Percentiles rank a stretch among this genome's conserved stretches.
Evolutionary conservation across 1,140 invertebrate genomes (phyloP).

Genomic region (Pseudobourletiella spinata): DNA sequence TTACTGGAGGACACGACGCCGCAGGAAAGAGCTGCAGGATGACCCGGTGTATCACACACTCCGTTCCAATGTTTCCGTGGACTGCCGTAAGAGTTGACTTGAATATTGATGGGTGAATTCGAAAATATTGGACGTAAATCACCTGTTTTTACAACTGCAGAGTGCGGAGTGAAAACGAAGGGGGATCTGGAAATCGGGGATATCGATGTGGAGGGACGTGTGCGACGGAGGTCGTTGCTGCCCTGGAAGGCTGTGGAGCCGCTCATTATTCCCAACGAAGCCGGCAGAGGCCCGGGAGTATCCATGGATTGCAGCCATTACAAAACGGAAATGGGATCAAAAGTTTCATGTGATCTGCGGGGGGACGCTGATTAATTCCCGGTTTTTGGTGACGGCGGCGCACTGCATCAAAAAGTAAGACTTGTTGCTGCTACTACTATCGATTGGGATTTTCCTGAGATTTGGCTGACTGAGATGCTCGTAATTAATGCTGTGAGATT

Average conservation of each 20-base stretch:
- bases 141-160: background rate
- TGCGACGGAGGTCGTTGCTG: background rate
- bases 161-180: background rate
- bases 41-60: too few species aligned
- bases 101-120: background rate
- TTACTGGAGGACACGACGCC: too few species aligned
- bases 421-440: background rate
- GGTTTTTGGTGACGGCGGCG: constrained; percentile 8
- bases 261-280: background rate
- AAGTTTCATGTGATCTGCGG: background rate
- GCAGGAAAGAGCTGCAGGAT: too few species aligned
- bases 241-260: background rate
- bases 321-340: background rate
- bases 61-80: too few species aligned
- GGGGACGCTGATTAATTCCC: background rate
- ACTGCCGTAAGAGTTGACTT: background rate
- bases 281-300: background rate
- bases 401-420: constrained; percentile 11
- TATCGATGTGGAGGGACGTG: too few species aligned
- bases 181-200: too few species aligned
- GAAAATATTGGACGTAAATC: background rate
- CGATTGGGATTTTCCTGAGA: background rate
- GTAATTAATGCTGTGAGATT: background rate
- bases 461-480: too few species aligned
- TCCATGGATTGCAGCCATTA: background rate